A percentile compares a stretch with the other conserved stretches of the same genome.
phyloP scores from a whole-genome alignment of 2,797 vertebrate species.

The Hypotaenidia philippensis region DNA sequence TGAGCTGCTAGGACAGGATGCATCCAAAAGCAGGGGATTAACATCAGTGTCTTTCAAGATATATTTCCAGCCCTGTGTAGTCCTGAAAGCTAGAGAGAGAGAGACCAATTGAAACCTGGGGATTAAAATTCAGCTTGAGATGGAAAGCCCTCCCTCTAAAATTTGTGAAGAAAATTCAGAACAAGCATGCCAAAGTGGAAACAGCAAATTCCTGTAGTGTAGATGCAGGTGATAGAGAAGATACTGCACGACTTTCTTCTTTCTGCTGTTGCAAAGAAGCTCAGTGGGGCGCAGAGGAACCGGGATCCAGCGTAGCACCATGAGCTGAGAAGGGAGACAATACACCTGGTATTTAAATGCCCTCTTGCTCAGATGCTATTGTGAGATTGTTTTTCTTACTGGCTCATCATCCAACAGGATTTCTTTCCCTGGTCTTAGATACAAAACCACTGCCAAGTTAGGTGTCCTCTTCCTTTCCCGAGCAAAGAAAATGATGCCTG shows the following conservation, averaged over 20 bases:
- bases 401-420: neutral
- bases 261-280: neutral
- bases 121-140: neutral
- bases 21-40: neutral
- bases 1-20: neutral
- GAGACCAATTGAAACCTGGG: neutral
- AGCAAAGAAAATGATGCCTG: neutral
- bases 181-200: neutral
- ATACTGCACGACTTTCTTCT: neutral
- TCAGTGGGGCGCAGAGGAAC: neutral
- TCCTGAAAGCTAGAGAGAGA: neutral
- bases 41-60: neutral
- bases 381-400: neutral
- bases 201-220: neutral
- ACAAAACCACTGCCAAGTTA: neutral
- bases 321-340: neutral
- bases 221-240: neutral
- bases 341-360: neutral
- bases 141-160: neutral
- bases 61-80: neutral
- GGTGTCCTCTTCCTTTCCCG: neutral
- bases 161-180: neutral
- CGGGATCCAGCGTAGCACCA: neutral
- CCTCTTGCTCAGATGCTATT: neutral
- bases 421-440: neutral